These are phyloP conservation scores for Silvanus unidentatus DNA, from an alignment of 2,888 invertebrate genomes.

Conservation along the genomic window DNA sequence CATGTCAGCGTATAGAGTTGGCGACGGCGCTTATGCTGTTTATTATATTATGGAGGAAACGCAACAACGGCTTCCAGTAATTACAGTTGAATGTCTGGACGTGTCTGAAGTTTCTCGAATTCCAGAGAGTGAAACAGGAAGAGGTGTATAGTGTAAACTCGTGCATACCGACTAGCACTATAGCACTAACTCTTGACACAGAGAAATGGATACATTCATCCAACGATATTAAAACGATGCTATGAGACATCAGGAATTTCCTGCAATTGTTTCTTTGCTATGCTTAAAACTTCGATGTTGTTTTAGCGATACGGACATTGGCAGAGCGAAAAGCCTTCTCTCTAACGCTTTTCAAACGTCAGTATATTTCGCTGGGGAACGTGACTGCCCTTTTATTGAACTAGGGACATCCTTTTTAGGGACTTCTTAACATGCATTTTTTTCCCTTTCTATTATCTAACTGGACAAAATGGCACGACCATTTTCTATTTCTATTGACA, in stretches of 20 bases:
- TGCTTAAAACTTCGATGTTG: conserved; percentile 12
- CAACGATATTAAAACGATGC: conserved; percentile 38
- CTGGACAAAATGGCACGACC: background rate
- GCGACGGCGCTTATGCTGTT: conserved; percentile 24
- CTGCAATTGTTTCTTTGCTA: conserved; percentile 34
- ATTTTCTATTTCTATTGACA: background rate
- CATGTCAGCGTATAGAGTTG: background rate
- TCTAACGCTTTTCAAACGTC: conserved; percentile 20
- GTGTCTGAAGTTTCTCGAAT: conserved; percentile 42
- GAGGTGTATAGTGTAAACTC: conserved; percentile 33
- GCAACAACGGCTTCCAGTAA: conserved; percentile 39
- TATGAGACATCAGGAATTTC: conserved; percentile 36
- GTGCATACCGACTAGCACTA: conserved; percentile 33
- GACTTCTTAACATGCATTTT: conserved; percentile 21
- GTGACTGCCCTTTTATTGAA: conserved; percentile 30
- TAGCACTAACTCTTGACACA: conserved; percentile 30
- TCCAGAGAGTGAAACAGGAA: conserved; percentile 32
- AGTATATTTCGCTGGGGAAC: conserved; percentile 28
- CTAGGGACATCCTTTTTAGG: conserved; percentile 26
- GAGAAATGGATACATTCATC: conserved; percentile 43
- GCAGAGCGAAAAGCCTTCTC: too few species aligned
- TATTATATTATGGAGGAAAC: conserved; percentile 37
- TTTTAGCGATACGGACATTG: conserved; percentile 1
- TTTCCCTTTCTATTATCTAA: conserved; percentile 10
- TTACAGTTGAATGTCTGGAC: conserved; percentile 42